phyloP scores from a whole-genome alignment of 2,797 vertebrate species.

The Heteromormyrus szaboi region DNA sequence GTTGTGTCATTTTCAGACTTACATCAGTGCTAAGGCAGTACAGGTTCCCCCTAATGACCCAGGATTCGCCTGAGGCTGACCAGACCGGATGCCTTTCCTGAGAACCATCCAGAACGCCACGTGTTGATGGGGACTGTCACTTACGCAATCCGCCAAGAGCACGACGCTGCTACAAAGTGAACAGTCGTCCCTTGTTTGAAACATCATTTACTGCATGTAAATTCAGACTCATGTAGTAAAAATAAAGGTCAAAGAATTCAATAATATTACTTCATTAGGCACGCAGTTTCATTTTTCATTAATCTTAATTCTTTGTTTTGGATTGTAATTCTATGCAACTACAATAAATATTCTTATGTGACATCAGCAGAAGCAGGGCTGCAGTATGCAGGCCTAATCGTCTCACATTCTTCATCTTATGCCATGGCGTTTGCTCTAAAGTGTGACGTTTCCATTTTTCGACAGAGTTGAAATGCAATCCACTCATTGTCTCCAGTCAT shows the following conservation, averaged over 20 bases:
- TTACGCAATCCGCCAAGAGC: background rate
- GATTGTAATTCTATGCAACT: background rate
- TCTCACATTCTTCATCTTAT: background rate
- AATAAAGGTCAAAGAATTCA: background rate
- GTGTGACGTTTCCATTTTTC: background rate
- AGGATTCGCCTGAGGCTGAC: background rate
- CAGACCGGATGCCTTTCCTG: background rate
- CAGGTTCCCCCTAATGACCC: background rate
- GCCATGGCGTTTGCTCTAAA: background rate
- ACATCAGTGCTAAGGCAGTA: background rate
- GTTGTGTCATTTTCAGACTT: background rate
- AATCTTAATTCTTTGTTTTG: background rate
- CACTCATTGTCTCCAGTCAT: background rate
- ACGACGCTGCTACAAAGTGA: background rate
- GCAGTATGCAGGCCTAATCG: background rate
- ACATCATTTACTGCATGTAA: background rate
- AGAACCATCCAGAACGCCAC: background rate
- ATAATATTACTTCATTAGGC: background rate
- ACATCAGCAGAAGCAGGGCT: background rate
- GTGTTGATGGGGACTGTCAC: background rate
- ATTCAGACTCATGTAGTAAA: background rate
- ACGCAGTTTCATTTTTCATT: background rate
- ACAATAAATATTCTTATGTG: background rate
- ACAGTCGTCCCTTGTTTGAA: background rate
- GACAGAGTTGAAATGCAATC: background rate